Evolutionary conservation across 2,888 invertebrate genomes (phyloP), one percentile per base, ranked within the genome.

Genomic region (Theretra japonica): DNA sequence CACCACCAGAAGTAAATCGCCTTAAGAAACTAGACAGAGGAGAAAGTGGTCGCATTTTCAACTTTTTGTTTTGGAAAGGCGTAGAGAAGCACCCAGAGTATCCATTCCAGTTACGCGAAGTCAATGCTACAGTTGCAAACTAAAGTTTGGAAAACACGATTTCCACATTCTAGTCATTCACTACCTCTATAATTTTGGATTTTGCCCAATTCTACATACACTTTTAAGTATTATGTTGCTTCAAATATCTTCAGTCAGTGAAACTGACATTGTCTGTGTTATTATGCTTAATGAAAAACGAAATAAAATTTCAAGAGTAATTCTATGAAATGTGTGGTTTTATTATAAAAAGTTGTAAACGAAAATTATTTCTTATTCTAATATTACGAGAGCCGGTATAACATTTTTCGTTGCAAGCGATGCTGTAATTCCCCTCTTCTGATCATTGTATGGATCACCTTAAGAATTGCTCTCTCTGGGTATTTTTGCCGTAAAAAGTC

Each of bases 381-480:
- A 19, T 23, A 25, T 71, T n/a, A 71, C 8, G 97, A 97, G 57
- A 99, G 95, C 78, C 99, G 96, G 91, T 98, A 99, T 25, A 99
- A 95, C 98, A 99, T 98, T 95, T 99, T 99, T 72, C 99, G 95
- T 90, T 99, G 99, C 96, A 99, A 96, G 70, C 99, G 96, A 92
- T 99, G 98, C 84, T 99, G 99, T 68, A 99, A 91, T 87, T 99
- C 99, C 0, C 99, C 99, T 21, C 99, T 96, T 41, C 99, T 95
- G 79, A 99, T 97, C 98, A 99, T 98, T 17, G 97, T 97, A 82
- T 98, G 96, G 79, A 99, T 96, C 19, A 99, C 99, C 94, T 99
- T 99, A 74, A 96, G 92, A 73, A 99, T 96, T 6, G 97, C 96
- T 72, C 97, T 95, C 88, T 99, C 98, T 0, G 97, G 97, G 88